phyloP scores from a whole-genome alignment of 2,888 invertebrate genomes.

The Thalpophila matura region DNA sequence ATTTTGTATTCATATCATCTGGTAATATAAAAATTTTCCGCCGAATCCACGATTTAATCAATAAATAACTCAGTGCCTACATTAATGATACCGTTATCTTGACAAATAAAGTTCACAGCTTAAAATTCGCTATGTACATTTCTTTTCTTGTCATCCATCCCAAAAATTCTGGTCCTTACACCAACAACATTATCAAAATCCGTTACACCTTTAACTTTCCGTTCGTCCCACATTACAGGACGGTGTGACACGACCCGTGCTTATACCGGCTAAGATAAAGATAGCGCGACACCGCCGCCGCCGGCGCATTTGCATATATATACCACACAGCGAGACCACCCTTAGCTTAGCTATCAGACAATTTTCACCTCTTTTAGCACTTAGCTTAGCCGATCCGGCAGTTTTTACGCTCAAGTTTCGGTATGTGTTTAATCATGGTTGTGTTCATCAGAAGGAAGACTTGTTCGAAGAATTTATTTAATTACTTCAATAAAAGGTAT shows the following conservation, averaged over 20 bases:
- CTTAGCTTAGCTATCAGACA: slow-evolving; percentile 55
- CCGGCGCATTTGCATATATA: slow-evolving; percentile 81
- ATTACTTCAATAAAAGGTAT: neutral
- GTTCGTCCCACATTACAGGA: slow-evolving; percentile 50
- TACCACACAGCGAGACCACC: slow-evolving; percentile 88
- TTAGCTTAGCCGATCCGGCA: slow-evolving; percentile 1
- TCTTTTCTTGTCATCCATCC: neutral
- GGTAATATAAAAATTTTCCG: too few relatives aligned
- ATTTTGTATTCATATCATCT: too few relatives aligned
- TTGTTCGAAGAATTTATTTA: neutral
- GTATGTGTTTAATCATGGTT: slow-evolving; percentile 16
- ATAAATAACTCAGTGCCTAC: neutral
- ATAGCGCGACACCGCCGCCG: slow-evolving; percentile 79
- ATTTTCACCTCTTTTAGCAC: slow-evolving; percentile 67
- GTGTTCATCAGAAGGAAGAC: neutral
- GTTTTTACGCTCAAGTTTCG: slow-evolving; percentile 38
- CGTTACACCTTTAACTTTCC: neutral
- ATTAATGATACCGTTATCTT: too few relatives aligned
- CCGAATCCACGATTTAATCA: neutral
- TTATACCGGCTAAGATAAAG: slow-evolving; percentile 76
- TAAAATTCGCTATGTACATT: neutral
- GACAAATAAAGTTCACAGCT: neutral
- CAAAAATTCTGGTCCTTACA: neutral
- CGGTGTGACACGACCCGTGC: slow-evolving; percentile 72
- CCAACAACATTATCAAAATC: neutral